Evolutionary conservation across 1,140 invertebrate species (phyloP), one percentile per base, ranked within the genome.

Genomic region (Philotrypesis tridentata): DNA sequence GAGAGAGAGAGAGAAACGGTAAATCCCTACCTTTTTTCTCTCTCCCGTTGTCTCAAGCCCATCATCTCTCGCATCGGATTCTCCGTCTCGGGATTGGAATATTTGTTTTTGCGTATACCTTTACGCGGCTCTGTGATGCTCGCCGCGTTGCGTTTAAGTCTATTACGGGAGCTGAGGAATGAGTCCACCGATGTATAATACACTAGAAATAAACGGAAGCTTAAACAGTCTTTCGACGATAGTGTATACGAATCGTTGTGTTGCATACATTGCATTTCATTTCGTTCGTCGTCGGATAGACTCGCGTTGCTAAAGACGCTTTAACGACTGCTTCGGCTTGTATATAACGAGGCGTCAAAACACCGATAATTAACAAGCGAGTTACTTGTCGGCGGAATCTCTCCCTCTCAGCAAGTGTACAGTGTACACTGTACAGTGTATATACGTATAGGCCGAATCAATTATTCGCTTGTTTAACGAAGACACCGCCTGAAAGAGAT

Each of bases 111-210:
- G 83, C 84, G 48, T 65, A 48, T 48, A 55, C 29, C 43, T 37
- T 21, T 5, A 2, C 27, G 71, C 43, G 1, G 25, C 21, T 27
- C 9, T 37, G 77, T 11, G 12, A 14, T 43, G 12, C 12, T 43
- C 23, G n/a, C 25, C n/a, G 27, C 21, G 21, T 1, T 65, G 65
- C n/a, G n/a, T n/a, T n/a, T n/a, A n/a, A n/a, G n/a, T n/a, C n/a
- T n/a, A n/a, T 61, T 80, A 63, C 60, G 63, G 71, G 70, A 80
- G 68, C 70, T n/a, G n/a, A n/a, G 70, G 68, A 80, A 80, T n/a
- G n/a, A 80, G 55, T 33, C 5, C 31, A 9, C 27, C n/a, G n/a
- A 23, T 14, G 4, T 25, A 3, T 8, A 21, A 29, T n/a, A n/a
- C n/a, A 5, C 33, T n/a, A 0, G 55, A 75, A 78, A n/a, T n/a